Evolutionary conservation across 2,888 invertebrate genomes (phyloP).

Genomic region (Meganola albula): DNA sequence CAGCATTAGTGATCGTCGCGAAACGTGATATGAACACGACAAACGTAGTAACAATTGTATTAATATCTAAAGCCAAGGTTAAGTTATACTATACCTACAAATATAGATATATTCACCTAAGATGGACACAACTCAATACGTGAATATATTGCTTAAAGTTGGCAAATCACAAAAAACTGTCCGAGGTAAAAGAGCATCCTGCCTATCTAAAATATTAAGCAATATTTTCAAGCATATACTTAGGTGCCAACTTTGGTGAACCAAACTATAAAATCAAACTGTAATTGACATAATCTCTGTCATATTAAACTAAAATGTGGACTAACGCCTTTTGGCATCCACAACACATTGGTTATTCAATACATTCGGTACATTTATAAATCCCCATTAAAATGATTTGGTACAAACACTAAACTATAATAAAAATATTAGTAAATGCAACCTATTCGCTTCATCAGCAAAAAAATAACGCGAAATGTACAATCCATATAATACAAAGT

Average conservation of each 20-base stretch:
- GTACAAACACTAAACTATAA: constrained; percentile 70
- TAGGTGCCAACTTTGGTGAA: too few relatives aligned
- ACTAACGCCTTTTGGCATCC: constrained; percentile 4
- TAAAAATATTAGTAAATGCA: constrained; percentile 78
- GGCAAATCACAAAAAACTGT: too few relatives aligned
- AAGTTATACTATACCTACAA: constrained; percentile 26
- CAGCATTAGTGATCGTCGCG: constrained; percentile 50
- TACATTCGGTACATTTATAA: constrained; percentile 35
- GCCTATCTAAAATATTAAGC: too few relatives aligned
- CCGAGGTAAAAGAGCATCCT: too few relatives aligned
- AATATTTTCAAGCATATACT: too few relatives aligned
- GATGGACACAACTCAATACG: too few relatives aligned
- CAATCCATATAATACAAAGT: constrained; percentile 59
- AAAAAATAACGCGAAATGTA: constrained; percentile 59
- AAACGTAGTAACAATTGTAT: constrained; percentile 46
- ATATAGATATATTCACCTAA: constrained; percentile 20
- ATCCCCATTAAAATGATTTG: constrained; percentile 59
- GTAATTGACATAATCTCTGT: constrained; percentile 68
- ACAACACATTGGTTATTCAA: constrained; percentile 13
- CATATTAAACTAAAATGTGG: constrained; percentile 42
- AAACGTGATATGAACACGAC: constrained; percentile 63
- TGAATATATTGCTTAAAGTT: too few relatives aligned
- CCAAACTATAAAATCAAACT: constrained; percentile 44
- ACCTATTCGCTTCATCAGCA: constrained; percentile 56
- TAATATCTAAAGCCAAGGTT: constrained; percentile 43